Evolutionary conservation across 2,113 vertebrate genomes (phyloP), one percentile per base, ranked within the genome.

Genomic region (Hypocryptadius cinnamomeus): DNA sequence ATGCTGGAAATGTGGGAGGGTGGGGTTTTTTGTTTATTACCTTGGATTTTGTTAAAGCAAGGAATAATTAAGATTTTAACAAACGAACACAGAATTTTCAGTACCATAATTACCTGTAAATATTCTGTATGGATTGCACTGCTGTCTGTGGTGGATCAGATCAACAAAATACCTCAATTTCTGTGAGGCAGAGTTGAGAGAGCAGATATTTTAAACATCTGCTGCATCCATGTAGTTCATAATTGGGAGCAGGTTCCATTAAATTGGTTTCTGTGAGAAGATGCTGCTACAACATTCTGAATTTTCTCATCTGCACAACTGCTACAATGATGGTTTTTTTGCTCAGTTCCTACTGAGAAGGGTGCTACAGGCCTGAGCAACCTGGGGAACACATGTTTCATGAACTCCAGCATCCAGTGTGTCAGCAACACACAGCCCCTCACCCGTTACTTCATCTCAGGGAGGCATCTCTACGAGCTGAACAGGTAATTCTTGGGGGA

Each of bases 391-490:
- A 99, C 99, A 5, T 99, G 99, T 93, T 99, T 99, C 96, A 99
- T 99, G 99, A 99, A 99, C 96, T 99, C 99, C 71, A 99, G 99
- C 79, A 99, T 99, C 97, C 99, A 99, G 96, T 99, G 99, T 92
- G 99, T 99, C 95, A 99, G 99, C 97, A 99, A 99, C 94, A 99
- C 99, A 7, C 99, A 99, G 87, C 98, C 99, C 61, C 98, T 99
- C 65, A 99, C 99, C 2, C 98, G 98, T 53, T 99, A 99, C 96
- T 99, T 99, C 97, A 98, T 99, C 98, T 99, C 99, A 97, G 99
- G 99, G 72, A 98, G 98, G 97, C 99, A 99, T 83, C 98, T 99
- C 73, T 99, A 99, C 66, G 99, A 99, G 96, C 99, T 99, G 57
- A 99, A 99, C 98, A 99, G 99, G 99, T 99, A 92, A 96, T 81